These are phyloP conservation scores for Aquatica leii DNA, from an alignment of 2,888 invertebrate species.

Conservation along the genomic window DNA sequence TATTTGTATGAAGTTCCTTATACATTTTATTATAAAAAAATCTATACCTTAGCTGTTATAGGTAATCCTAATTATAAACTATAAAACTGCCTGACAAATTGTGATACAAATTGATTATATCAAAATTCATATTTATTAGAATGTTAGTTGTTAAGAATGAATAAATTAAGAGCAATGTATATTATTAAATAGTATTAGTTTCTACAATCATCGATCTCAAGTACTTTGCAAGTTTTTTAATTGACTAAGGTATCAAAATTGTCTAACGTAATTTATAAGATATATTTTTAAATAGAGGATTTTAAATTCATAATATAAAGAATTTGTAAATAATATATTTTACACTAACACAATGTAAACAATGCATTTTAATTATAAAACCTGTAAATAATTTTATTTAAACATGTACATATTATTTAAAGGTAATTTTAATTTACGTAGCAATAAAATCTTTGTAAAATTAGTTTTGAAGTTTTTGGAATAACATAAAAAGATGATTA, in stretches of 20 bases:
- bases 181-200: neutral
- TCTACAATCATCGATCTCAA: constrained; percentile 3
- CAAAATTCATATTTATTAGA: constrained; percentile 32
- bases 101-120: constrained; percentile 33
- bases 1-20: constrained; percentile 24
- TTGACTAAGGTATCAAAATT: neutral
- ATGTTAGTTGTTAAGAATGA: neutral
- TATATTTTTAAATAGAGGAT: neutral
- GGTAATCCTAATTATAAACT: neutral
- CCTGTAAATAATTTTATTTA: too few species aligned
- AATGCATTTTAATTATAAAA: too few species aligned
- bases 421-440: too few species aligned
- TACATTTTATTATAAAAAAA: constrained; percentile 5
- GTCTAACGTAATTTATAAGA: neutral
- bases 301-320: neutral
- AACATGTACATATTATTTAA: too few species aligned
- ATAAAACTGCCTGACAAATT: constrained; percentile 30
- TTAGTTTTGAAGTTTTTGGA: too few species aligned
- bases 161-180: neutral
- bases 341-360: neutral
- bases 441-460: too few species aligned
- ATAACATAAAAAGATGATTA: too few species aligned
- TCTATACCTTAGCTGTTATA: too few species aligned
- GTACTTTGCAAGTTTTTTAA: neutral
- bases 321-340: constrained; percentile 5